Base-by-base conservation (phyloP, 92 coral and sea anemone genomes). In the Epizoanthus stellaris region DNA sequence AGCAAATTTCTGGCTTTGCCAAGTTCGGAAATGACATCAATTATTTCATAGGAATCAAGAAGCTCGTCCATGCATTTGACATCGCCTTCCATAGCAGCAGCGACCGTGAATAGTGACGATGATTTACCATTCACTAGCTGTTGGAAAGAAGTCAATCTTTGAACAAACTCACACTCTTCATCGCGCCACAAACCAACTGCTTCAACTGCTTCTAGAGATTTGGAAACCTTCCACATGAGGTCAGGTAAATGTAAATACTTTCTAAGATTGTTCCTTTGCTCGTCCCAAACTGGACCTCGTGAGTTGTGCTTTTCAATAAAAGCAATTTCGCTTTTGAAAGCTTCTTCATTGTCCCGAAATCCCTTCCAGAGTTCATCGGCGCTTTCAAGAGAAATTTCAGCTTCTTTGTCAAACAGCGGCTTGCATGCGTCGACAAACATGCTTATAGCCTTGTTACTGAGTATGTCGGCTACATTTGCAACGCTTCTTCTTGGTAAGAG, bases 251-350 rank as follows among this genome's bases (percentile, higher is more conserved):
- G 80, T 17, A 73, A 23, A 52, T 73, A 73, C 40, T 47, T 73
- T 12, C 36, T 73, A 61, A 73, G 82, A 49, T 70, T 86, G 79
- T 19, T 86, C 45, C 63, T 86, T 65, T 39, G 82, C 80, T 43
- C 67, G 42, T 82, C 53, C 59, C 3, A 11, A 8, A 86, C 23
- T 68, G 76, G 58, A 38, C 58, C 75, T 65, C 76, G 30, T 23
- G 64, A 53, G 59, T 8, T 79, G 17, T 38, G 71, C 15, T 19
- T 52, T 20, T 45, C 73, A 64, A 47, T 63, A 39, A 70, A 54
- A 57, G 73, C 82, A 38, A 58, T 30, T 49, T 68, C 86, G 21
- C 1, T 52, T 79, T 20, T 21, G 49, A 70, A 54, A 84, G 40
- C 59, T 53, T 25, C 77, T 45, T 23, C 65, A 3, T 36, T 47